Evolutionary conservation across 53 echinoderm and acorn worm species (phyloP).

Genomic region (Echinometra lucunter): DNA sequence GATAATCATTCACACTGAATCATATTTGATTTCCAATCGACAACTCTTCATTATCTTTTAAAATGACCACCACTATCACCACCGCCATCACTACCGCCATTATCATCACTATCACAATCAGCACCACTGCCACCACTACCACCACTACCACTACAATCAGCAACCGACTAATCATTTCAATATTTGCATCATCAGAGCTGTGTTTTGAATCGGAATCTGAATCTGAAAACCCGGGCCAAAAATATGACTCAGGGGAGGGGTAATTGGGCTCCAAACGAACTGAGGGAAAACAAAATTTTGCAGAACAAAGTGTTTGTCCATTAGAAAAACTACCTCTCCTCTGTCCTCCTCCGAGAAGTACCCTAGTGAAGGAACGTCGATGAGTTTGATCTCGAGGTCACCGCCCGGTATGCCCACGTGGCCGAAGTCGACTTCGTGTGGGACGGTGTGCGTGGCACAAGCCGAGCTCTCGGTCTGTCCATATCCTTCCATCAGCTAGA

Average conservation of each 20-base stretch:
- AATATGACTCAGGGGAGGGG: too few species aligned
- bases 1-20: too few species aligned
- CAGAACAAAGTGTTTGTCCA: too few species aligned
- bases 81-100: not conserved
- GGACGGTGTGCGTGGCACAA: conserved; percentile 77
- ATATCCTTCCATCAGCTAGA: conserved; percentile 85
- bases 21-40: too few species aligned
- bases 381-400: conserved; percentile 83
- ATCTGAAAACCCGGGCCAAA: too few species aligned
- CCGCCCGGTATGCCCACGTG: conserved; percentile 87
- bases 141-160: conserved; percentile 70
- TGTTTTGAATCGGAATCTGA: too few species aligned
- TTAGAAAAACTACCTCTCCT: conserved; percentile 98
- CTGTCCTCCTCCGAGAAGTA: conserved; percentile 83
- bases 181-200: conserved; percentile 70
- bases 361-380: conserved; percentile 89
- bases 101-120: conserved; percentile 71
- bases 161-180: conserved; percentile 52
- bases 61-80: not conserved
- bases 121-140: conserved; percentile 67
- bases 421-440: conserved; percentile 73
- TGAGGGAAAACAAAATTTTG: too few species aligned
- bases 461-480: conserved; percentile 92
- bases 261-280: too few species aligned
- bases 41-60: not conserved